Base-by-base conservation (phyloP, 1,140 invertebrate genomes). In the Zaprionus ghesquierei region DNA sequence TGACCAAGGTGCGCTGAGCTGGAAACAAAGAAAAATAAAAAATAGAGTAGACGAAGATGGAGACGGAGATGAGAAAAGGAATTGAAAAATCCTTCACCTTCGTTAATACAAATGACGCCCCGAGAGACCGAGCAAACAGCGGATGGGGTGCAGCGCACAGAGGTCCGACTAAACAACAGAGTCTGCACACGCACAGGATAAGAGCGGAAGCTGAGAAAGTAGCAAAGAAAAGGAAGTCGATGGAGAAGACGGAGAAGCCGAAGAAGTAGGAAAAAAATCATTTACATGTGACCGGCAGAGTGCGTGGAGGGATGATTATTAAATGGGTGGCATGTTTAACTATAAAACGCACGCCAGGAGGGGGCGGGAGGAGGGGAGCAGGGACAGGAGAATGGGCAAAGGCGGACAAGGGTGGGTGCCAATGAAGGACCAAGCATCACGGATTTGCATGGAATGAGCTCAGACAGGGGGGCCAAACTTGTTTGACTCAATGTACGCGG, bases 251-350 rank as follows among this genome's bases (percentile, higher is more conserved):
- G 44, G 46, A 46, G 9, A 41, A 49, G 12, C 33, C 46, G 55
- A 25, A 27, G 56, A 66, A 18, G 33, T 54, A 33, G 18, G 64
- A 55, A 78, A 75, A 65, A 89, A 89, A 84, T 81, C 81, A 91
- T 91, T 91, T 91, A 86, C 89, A 91, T 91, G 81, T 84, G 87
- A 61, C 66, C 61, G 54, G 68, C 49, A 64, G 63, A 76, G 60
- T 76, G 74, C 75, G 71, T 76, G 85, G 70, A 86, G 89, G 90
- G 90, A 90, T 91, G 90, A 90, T 91, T 91, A 91, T 91, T 91
- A 91, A 91, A 91, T 91, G 90, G 90, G 90, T 91, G 90, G 90
- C 90, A 89, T 91, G 90, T 91, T 91, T 81, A 77, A 87, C 79
- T 89, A 80, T 78, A 81, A 85, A 87, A 90, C 89, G 79, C 79